Evolutionary conservation across 2,797 vertebrate species (phyloP).

Genomic region (Gorsachius magnificus): DNA sequence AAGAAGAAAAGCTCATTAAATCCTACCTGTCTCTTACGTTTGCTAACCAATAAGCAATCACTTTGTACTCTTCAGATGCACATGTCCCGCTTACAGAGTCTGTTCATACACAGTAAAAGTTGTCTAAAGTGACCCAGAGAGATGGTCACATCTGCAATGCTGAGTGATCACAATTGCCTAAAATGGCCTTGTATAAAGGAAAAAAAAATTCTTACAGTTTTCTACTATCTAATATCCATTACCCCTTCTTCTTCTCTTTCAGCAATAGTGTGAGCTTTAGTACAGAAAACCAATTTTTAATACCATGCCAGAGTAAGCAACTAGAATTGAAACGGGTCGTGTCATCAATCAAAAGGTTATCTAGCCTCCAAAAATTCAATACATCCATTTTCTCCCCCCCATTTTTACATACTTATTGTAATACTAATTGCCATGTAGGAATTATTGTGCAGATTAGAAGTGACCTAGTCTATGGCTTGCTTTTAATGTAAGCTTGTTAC

Average conservation of each 20-base stretch:
- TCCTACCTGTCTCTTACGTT: neutral
- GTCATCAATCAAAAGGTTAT: neutral
- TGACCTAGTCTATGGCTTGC: neutral
- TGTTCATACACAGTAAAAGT: neutral
- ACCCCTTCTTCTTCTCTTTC: neutral
- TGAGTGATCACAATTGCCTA: neutral
- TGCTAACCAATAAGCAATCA: neutral
- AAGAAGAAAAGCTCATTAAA: neutral
- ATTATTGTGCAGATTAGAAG: neutral
- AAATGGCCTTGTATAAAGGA: neutral
- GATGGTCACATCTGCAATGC: fast-evolving
- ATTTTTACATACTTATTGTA: neutral
- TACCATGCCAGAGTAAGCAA: neutral
- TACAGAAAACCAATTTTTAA: neutral
- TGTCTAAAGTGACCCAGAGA: neutral
- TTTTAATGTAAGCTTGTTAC: slow-evolving; percentile 10
- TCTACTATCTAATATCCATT: neutral
- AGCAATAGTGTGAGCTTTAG: neutral
- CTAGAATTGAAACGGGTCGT: neutral
- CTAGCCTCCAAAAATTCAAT: neutral
- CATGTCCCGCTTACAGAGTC: neutral
- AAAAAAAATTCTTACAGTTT: neutral
- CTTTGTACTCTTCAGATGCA: neutral
- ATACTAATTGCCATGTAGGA: slow-evolving; percentile 5
- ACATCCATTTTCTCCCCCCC: neutral